phyloP scores from a whole-genome alignment of 2,113 vertebrate genomes.

The Psilopogon haemacephalus region DNA sequence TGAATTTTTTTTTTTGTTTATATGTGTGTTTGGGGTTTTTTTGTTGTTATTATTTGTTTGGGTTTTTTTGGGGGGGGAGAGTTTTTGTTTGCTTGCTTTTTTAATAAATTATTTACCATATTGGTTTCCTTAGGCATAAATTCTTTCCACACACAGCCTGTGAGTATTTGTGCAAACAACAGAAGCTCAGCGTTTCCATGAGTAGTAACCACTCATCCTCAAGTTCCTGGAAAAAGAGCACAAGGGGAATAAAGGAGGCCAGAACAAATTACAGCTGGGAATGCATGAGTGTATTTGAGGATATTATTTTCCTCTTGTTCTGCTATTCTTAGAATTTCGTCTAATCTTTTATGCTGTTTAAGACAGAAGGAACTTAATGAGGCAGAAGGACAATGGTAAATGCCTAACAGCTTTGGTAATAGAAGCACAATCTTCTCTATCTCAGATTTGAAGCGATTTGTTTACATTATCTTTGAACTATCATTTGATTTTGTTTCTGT shows the following conservation, averaged over 20 bases:
- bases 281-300: constrained; percentile 19
- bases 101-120: not conserved
- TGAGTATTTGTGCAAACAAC: not conserved
- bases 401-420: not conserved
- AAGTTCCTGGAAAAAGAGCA: constrained; percentile 51
- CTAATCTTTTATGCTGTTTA: not conserved
- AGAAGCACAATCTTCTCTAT: not conserved
- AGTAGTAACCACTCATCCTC: not conserved
- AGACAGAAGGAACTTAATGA: not conserved
- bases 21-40: no score
- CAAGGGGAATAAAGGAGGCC: not conserved
- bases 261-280: constrained; percentile 37
- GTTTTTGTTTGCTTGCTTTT: no score
- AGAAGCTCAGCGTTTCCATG: constrained; percentile 30
- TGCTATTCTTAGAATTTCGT: constrained; percentile 9
- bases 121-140: not conserved
- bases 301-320: constrained; percentile 20
- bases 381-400: not conserved
- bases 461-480: not conserved
- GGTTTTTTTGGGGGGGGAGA: no score
- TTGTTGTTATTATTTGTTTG: no score
- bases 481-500: constrained; percentile 7
- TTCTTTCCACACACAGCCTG: not conserved
- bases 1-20: not conserved
- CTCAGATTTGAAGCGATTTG: not conserved